These are phyloP conservation scores for Anoplius nigerrimus DNA, from an alignment of 2,888 invertebrate species.

Conservation along the genomic window DNA sequence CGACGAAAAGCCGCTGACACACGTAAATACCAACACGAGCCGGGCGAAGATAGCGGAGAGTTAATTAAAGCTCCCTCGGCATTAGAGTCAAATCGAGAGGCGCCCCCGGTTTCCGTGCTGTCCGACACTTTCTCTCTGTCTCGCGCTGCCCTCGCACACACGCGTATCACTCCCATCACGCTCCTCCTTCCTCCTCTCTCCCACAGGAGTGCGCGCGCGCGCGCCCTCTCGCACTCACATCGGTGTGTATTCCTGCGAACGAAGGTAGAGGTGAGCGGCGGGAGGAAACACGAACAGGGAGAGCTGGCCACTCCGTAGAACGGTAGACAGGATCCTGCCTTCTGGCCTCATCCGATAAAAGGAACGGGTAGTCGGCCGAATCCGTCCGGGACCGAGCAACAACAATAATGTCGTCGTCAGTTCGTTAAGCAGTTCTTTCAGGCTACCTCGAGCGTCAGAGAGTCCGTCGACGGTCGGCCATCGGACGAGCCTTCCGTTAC, in stretches of 20 bases:
- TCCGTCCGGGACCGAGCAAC: constrained; percentile 56
- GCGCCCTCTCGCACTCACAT: background rate
- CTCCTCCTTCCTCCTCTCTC: constrained; percentile 2
- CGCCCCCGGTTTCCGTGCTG: constrained; percentile 18
- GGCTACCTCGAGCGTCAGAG: constrained; percentile 20
- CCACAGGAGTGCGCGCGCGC: constrained; percentile 8
- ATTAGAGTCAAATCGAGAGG: constrained; percentile 63
- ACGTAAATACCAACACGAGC: constrained; percentile 63
- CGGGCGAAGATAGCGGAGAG: constrained; percentile 59
- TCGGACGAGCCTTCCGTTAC: background rate
- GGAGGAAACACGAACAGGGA: constrained; percentile 24
- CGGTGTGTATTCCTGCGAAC: constrained; percentile 22
- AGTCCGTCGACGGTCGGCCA: constrained; percentile 24
- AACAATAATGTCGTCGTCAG: constrained; percentile 69
- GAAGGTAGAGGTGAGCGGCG: constrained; percentile 9
- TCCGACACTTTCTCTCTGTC: constrained; percentile 18
- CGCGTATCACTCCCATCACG: constrained; percentile 19
- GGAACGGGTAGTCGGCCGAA: constrained; percentile 62
- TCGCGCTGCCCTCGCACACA: constrained; percentile 25
- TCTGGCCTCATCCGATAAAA: constrained; percentile 65
- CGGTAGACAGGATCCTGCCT: constrained; percentile 7
- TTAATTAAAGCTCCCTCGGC: constrained; percentile 64
- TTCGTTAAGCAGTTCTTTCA: constrained; percentile 69
- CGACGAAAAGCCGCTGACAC: constrained; percentile 61
- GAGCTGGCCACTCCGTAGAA: constrained; percentile 29